A percentile compares a stretch with the other conserved stretches of the same genome.
Evolutionary conservation across 2,888 invertebrate species (phyloP).

Genomic region (Drosophila maculinotata): DNA sequence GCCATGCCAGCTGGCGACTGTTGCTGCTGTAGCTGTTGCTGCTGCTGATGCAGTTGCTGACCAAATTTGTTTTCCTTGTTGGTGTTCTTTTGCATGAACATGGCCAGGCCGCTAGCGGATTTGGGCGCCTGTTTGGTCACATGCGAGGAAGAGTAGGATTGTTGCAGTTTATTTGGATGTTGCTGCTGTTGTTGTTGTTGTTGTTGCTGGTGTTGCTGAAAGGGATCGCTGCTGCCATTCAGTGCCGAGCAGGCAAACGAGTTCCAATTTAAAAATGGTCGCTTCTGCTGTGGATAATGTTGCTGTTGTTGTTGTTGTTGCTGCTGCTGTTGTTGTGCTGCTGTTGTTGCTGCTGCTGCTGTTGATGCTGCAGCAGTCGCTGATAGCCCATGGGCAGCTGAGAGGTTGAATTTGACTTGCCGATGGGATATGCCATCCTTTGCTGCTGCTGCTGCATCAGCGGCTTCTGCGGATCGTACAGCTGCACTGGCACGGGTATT

Average conservation of each 20-base stretch:
- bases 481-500: conserved; percentile 75
- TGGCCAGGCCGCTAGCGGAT: conserved; percentile 50
- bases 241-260: conserved; percentile 82
- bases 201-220: conserved; percentile 70
- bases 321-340: conserved; percentile 46
- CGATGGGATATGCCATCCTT: conserved; percentile 78
- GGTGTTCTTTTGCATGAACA: conserved; percentile 72
- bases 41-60: conserved; percentile 32
- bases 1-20: conserved; percentile 46
- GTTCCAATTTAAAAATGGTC: conserved; percentile 83
- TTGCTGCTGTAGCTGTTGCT: conserved; percentile 32
- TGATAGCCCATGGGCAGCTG: conserved; percentile 82
- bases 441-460: conserved; percentile 59
- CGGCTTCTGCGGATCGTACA: conserved; percentile 72
- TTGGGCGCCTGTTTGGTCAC: conserved; percentile 71
- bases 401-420: conserved; percentile 84
- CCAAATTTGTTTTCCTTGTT: conserved; percentile 82
- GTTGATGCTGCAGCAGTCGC: conserved; percentile 76
- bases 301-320: conserved; percentile 62
- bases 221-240: conserved; percentile 80
- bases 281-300: conserved; percentile 81
- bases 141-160: conserved; percentile 75
- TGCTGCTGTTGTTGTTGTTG: conserved; percentile 61
- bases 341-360: conserved; percentile 57
- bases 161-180: conserved; percentile 68